Evolutionary conservation across 2,113 vertebrate species (phyloP), one percentile per base, ranked within the genome.

Genomic region (Cheilinus undulatus): DNA sequence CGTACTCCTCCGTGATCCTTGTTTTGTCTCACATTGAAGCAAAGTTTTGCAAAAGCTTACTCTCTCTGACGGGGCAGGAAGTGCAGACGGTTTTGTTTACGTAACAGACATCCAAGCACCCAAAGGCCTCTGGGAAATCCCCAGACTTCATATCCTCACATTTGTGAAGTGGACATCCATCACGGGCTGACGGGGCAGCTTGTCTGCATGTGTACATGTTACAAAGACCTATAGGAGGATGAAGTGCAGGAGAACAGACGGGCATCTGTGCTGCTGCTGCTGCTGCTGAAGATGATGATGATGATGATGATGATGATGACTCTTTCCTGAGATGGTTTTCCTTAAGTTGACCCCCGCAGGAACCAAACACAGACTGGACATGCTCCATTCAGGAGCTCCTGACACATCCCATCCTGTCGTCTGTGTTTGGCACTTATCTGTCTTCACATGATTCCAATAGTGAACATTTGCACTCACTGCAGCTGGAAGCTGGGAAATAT

Each of bases 101-200:
- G 70, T 89, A 87, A 82, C 85, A 78, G 76, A 86, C 73, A 58
- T 86, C 81, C 74, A 83, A 79, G 50, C 73, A 67, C 86, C 86
- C 82, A 58, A 78, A 76, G 89, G 82, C 85, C 86, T 86, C 78
- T 86, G 88, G 86, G 88, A 91, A 89, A 88, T 89, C 88, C 89
- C 90, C 89, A 76, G 82, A 67, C 78, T 87, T 85, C 83, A 80
- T 84, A 66, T 89, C 87, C 85, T 89, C 82, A 76, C 69, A 75
- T 83, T 87, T 70, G 66, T 82, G 40, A 63, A 89, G 75, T 83
- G 80, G 83, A 88, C 82, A 91, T 91, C 86, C 85, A 87, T 88
- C 91, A 90, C 14, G 4, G 32, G 81, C 78, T 65, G 85, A 89
- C 83, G 79, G 85, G 57, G 53, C 43, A 60, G 71, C 72, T 68